Percentiles rank a stretch among this genome's conserved stretches.
phyloP scores from a whole-genome alignment of 2,888 invertebrate genomes.

The Athripsodes cinereus region DNA sequence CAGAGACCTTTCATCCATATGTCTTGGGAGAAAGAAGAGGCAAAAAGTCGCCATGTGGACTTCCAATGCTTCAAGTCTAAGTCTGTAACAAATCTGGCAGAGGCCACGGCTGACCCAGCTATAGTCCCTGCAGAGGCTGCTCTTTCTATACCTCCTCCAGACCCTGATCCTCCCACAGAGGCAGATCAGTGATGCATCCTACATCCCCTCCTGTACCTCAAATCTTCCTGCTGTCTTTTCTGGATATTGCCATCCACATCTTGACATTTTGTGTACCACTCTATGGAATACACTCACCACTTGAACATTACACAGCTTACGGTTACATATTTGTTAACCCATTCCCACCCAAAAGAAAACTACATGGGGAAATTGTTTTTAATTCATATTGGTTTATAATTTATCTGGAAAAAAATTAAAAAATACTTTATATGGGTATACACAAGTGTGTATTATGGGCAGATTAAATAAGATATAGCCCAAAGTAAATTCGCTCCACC shows the following conservation, averaged over 20 bases:
- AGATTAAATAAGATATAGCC: no score
- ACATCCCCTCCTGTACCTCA: background rate
- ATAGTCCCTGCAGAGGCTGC: conserved; percentile 53
- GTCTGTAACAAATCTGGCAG: conserved; percentile 93
- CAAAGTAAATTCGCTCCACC: no score
- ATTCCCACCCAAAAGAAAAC: no score
- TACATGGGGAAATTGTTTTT: no score
- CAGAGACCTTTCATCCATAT: conserved; percentile 98
- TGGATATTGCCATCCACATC: background rate
- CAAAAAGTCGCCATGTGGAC: conserved; percentile 97
- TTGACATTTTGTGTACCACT: no score
- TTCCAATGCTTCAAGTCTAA: conserved; percentile 98
- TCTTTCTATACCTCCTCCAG: conserved; percentile 7
- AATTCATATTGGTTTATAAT: no score
- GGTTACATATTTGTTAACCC: no score
- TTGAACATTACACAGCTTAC: no score
- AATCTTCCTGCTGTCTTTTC: background rate
- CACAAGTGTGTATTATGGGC: no score
- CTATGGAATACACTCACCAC: no score
- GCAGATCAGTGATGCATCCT: conserved; percentile 32
- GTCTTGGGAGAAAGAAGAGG: conserved; percentile 99
- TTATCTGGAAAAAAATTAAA: no score
- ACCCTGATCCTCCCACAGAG: conserved; percentile 30
- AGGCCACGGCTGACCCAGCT: conserved; percentile 88
- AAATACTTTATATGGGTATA: no score